phyloP scores from a whole-genome alignment of 2,888 invertebrate species.

The Tiliacea aurago region DNA sequence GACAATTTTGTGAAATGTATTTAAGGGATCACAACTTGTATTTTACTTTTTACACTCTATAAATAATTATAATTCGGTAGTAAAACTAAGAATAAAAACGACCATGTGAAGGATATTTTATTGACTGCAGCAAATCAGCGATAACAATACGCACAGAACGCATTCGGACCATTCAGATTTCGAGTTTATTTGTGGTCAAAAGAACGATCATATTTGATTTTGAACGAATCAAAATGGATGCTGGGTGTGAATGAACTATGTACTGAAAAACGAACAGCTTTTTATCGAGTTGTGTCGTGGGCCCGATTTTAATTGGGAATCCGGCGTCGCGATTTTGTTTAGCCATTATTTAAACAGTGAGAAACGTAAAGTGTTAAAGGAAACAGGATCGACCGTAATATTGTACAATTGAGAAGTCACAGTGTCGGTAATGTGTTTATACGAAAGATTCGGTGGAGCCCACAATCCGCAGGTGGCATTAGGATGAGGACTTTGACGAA shows the following conservation, averaged over 20 bases:
- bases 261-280: slow-evolving; percentile 90
- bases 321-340: slow-evolving; percentile 85
- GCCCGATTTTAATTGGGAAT: slow-evolving; percentile 87
- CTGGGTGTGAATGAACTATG: slow-evolving; percentile 91
- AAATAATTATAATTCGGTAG: background rate
- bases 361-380: slow-evolving; percentile 77
- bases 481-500: slow-evolving; percentile 89
- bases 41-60: background rate
- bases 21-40: fast-evolving
- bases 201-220: slow-evolving; percentile 89
- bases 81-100: background rate
- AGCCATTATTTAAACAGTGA: slow-evolving; percentile 81
- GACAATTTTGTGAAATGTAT: background rate
- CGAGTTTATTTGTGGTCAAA: slow-evolving; percentile 81
- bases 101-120: background rate
- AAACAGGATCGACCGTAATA: slow-evolving; percentile 75
- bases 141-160: slow-evolving; percentile 76
- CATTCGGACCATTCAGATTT: slow-evolving; percentile 74
- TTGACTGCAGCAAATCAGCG: slow-evolving; percentile 19
- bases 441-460: slow-evolving; percentile 85
- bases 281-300: slow-evolving; percentile 90
- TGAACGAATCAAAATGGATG: slow-evolving; percentile 91
- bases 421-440: slow-evolving; percentile 89
- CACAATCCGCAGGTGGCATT: slow-evolving; percentile 88
- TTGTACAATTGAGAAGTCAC: slow-evolving; percentile 84